A percentile compares a stretch with the other conserved stretches of the same genome.
Evolutionary conservation across 2,797 vertebrate species (phyloP).

Genomic region (Pagetopsis macropterus): DNA sequence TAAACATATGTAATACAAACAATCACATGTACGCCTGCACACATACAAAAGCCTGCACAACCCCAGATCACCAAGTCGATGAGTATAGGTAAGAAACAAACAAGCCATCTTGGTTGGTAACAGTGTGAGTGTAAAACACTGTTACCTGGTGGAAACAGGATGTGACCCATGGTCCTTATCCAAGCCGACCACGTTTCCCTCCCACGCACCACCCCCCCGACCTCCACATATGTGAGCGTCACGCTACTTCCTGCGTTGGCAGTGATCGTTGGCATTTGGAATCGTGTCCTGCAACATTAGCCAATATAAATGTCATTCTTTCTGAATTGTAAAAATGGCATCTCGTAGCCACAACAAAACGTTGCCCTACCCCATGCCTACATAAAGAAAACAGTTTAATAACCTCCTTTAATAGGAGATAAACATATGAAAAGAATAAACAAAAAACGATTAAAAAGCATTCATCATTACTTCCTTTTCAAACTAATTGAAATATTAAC

Average conservation of each 20-base stretch:
- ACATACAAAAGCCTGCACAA: not conserved
- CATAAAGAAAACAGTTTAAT: not conserved
- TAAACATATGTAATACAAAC: not conserved
- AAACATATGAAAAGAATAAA: too few species aligned
- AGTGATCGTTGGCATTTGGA: not conserved
- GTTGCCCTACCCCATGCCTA: too few species aligned
- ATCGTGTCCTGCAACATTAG: not conserved
- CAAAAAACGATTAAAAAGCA: too few species aligned
- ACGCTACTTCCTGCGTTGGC: conserved; percentile 25
- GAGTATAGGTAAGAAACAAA: too few species aligned
- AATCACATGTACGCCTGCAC: not conserved
- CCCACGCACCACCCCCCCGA: not conserved
- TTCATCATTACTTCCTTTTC: too few species aligned
- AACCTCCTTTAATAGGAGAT: not conserved
- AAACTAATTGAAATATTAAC: too few species aligned
- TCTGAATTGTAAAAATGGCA: conserved; percentile 10
- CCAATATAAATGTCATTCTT: not conserved
- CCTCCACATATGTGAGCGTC: conserved; percentile 25
- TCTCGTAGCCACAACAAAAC: not conserved
- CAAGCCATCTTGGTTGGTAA: not conserved
- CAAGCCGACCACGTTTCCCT: not conserved
- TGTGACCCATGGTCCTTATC: not conserved
- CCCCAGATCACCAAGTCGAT: not conserved
- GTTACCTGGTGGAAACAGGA: not conserved
- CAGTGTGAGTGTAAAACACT: not conserved